Conservation (phyloP, 2,797 vertebrate species). For the Erpetoichthys calabaricus region DNA sequence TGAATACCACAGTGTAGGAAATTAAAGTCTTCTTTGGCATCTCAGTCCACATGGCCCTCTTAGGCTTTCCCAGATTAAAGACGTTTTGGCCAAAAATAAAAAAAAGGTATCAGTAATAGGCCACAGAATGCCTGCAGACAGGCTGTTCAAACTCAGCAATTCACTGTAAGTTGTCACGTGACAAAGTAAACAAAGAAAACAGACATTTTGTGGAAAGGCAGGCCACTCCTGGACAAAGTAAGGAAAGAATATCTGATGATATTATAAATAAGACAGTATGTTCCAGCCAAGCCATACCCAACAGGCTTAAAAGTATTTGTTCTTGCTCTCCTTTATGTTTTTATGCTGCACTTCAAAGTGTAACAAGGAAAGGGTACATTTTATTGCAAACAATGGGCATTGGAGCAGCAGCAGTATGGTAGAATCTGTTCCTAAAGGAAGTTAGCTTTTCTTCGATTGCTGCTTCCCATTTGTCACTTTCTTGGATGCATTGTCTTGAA, state of each 20-base stretch:
- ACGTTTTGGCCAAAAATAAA: conserved; percentile 17
- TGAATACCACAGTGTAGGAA: conserved; percentile 21
- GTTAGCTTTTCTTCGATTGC: conserved; percentile 18
- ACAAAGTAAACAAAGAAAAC: conserved; percentile 11
- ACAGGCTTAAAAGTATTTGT: conserved; percentile 20
- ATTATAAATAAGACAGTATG: conserved; percentile 17
- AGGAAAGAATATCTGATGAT: conserved; percentile 19
- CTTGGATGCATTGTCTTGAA: conserved; percentile 11
- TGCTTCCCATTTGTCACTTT: conserved; percentile 15
- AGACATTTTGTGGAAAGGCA: conserved; percentile 19
- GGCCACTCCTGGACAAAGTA: conserved; percentile 12
- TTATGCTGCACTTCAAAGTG: conserved; percentile 21
- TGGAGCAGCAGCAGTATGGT: conserved; percentile 15
- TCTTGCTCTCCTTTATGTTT: conserved; percentile 16
- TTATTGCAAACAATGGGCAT: conserved; percentile 3
- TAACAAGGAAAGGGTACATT: conserved; percentile 17
- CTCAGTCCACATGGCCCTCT: conserved; percentile 17
- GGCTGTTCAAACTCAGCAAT: conserved; percentile 14
- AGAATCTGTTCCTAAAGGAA: conserved; percentile 13
- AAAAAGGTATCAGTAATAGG: conserved; percentile 9
- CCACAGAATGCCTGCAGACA: conserved; percentile 13
- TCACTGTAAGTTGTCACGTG: conserved; percentile 13
- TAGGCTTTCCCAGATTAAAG: conserved; percentile 17
- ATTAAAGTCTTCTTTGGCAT: conserved; percentile 19
- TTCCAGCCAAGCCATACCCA: conserved; percentile 16